These are phyloP conservation scores for Campoletis sonorensis DNA, from an alignment of 1,140 invertebrate species.

Conservation along the genomic window DNA sequence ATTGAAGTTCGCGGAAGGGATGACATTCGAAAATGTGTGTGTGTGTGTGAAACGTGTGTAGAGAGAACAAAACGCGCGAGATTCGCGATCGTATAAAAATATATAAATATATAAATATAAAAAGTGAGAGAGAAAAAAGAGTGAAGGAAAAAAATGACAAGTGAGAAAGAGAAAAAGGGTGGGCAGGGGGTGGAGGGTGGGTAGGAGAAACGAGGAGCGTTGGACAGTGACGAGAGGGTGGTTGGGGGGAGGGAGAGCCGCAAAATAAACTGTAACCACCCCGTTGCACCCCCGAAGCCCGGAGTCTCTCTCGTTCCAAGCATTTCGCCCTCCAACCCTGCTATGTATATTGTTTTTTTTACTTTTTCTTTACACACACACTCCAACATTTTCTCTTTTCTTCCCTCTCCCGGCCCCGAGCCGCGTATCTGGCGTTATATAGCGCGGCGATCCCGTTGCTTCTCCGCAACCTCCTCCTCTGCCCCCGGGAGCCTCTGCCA, in stretches of 20 bases:
- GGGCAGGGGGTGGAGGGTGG: too few relatives aligned
- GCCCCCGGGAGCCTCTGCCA: conserved; percentile 68
- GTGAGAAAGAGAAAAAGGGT: conserved; percentile 21
- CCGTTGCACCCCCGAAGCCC: conserved; percentile 49
- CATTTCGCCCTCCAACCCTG: conserved; percentile 63
- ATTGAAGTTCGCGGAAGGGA: conserved; percentile 16
- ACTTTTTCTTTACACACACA: conserved; percentile 39
- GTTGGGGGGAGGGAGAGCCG: conserved; percentile 65
- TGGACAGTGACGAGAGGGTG: conserved; percentile 71
- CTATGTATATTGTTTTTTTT: conserved; percentile 35
- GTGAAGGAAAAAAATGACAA: conserved; percentile 43
- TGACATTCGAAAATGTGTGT: not conserved
- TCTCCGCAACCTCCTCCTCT: conserved; percentile 13
- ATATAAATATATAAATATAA: conserved; percentile 25
- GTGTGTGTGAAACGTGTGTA: not conserved
- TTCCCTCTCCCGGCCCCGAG: not conserved
- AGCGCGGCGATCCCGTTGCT: not conserved
- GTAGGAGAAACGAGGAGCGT: conserved; percentile 62
- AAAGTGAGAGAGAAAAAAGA: conserved; percentile 47
- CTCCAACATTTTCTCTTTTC: conserved; percentile 53
- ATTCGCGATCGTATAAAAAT: conserved; percentile 8
- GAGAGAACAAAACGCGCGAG: not conserved
- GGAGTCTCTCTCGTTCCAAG: conserved; percentile 57
- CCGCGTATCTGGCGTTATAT: conserved; percentile 35
- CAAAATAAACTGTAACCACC: conserved; percentile 74